Base-by-base conservation (phyloP, 2,113 vertebrate species). In the Corythornis cristatus region DNA sequence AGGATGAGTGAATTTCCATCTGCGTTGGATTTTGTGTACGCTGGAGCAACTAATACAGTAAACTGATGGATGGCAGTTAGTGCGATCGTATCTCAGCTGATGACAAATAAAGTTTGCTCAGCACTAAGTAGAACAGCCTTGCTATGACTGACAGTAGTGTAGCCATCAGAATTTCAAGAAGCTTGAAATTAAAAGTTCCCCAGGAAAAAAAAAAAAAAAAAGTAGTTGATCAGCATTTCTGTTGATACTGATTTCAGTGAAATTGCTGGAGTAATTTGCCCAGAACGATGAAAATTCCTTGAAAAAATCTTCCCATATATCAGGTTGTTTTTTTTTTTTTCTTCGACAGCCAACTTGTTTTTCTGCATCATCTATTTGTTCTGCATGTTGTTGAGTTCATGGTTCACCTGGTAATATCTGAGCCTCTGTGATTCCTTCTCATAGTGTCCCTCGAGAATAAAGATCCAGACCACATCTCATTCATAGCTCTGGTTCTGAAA, bases 21-120 rank as follows among this genome's bases (percentile, higher is more conserved):
- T 88, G 91, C 13, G 28, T 96, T 93, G 89, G 91, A 33, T 91
- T 96, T 92, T 93, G 94, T 83, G 84, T 94, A 82, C 64, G 56
- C 85, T 84, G 89, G 73, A 95, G 82, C 84, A 93, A 74, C 83
- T 83, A 82, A 89, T 78, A 90, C 45, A 72, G 74, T 82, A 81
- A 88, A 93, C 94, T 94, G 86, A 93, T 77, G 88, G 93, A 92
- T 85, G 86, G 88, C 91, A 96, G 88, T 86, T 81, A 94, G 82
- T 6, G 79, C 50, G 93, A 95, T 95, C 74, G 1, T 91, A 91
- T 83, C 83, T 86, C 93, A 45, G 88, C 88, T 93, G 90, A 93
- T 95, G 94, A 93, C 89, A 93, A 45, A 70, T 80, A 88, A 89
- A 95, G 88, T 88, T 96, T 96, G 78, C 88, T 88, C 83, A 95